phyloP scores from a whole-genome alignment of 2,888 invertebrate genomes.

The Aleiodes testaceus region DNA sequence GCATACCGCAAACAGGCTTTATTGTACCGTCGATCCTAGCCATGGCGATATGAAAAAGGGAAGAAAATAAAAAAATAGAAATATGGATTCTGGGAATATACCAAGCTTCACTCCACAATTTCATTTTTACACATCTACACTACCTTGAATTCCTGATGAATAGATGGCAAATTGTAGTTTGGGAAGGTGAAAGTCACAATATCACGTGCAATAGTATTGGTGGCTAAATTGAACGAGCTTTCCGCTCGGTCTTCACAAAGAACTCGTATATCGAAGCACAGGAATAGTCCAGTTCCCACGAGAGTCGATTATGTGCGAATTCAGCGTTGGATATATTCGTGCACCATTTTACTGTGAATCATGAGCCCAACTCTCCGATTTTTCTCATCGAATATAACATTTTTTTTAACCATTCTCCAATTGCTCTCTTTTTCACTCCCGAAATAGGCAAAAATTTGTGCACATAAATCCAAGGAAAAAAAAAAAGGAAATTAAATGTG shows the following conservation, averaged over 20 bases:
- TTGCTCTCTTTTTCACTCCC: background rate
- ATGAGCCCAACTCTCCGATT: too few relatives aligned
- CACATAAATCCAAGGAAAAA: too few relatives aligned
- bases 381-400: too few relatives aligned
- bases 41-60: background rate
- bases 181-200: conserved; percentile 22
- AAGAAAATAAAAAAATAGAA: background rate
- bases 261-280: conserved; percentile 10
- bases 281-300: conserved; percentile 10
- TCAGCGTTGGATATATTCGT: conserved; percentile 15
- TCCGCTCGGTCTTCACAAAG: conserved; percentile 39
- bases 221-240: conserved; percentile 43
- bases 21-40: conserved; percentile 52
- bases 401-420: too few relatives aligned
- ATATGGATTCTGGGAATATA: conserved; percentile 33
- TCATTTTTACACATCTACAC: conserved; percentile 35
- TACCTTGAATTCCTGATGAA: conserved; percentile 51
- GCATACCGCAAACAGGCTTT: conserved; percentile 57
- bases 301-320: conserved; percentile 42
- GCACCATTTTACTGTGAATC: background rate
- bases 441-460: too few relatives aligned
- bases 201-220: conserved; percentile 31
- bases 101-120: conserved; percentile 36
- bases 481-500: background rate
- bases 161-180: conserved; percentile 59